A percentile compares a stretch with the other conserved stretches of the same genome.
Conservation (phyloP, 2,888 invertebrate genomes). For the Drosophila nr. perissopoda region DNA sequence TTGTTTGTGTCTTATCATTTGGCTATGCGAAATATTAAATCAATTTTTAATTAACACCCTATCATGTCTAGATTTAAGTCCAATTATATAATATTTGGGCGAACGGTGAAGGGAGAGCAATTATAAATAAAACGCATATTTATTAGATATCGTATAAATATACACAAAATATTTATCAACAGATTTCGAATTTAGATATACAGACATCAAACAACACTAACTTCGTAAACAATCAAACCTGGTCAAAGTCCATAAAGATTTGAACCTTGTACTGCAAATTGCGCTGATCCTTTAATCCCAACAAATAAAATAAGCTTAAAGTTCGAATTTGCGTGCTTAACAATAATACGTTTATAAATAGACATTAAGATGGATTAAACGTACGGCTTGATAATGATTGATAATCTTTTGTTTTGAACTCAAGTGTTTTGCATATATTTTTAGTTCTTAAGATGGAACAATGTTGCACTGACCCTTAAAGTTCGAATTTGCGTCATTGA, state of each 20-base stretch:
- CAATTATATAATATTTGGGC: constrained; percentile 7
- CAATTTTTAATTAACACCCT: constrained; percentile 58
- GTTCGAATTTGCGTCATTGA: constrained; percentile 11
- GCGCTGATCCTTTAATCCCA: constrained; percentile 8
- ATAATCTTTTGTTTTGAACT: constrained; percentile 13
- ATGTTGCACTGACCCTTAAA: background rate
- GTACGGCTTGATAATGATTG: constrained; percentile 28
- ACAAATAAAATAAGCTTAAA: background rate
- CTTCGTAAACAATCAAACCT: too few relatives aligned
- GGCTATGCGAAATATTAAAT: constrained; percentile 26
- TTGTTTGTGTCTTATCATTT: constrained; percentile 56
- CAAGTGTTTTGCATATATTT: too few relatives aligned
- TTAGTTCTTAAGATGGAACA: too few relatives aligned
- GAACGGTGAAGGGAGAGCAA: constrained; percentile 19
- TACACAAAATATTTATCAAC: background rate
- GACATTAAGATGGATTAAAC: background rate
- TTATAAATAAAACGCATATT: background rate
- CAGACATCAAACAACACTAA: background rate
- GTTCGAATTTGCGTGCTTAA: constrained; percentile 11
- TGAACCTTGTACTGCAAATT: too few relatives aligned
- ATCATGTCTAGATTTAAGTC: constrained; percentile 27
- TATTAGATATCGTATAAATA: constrained; percentile 6
- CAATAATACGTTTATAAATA: constrained; percentile 18
- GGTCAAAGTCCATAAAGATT: background rate
- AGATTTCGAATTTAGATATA: background rate